A percentile compares a stretch with the other conserved stretches of the same genome.
These are phyloP conservation scores for Lepisosteus oculatus DNA, from an alignment of 2,113 vertebrate genomes.

Conservation along the genomic window DNA sequence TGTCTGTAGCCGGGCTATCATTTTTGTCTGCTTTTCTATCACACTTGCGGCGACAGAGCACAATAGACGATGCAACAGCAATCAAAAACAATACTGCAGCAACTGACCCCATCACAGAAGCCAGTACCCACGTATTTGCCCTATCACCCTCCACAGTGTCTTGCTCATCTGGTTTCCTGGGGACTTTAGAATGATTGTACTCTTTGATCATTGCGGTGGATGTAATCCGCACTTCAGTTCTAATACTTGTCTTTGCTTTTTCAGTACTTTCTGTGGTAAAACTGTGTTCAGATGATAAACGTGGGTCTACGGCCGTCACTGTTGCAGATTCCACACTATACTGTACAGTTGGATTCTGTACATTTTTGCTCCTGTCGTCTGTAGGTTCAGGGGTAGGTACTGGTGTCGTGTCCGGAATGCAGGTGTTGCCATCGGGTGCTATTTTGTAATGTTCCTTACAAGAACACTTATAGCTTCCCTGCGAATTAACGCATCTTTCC, in stretches of 20 bases:
- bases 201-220: background rate
- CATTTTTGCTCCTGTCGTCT: slow-evolving; percentile 18
- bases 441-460: slow-evolving; percentile 28
- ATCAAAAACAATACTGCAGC: slow-evolving; percentile 51
- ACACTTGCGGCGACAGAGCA: slow-evolving; percentile 46
- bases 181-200: too few species aligned
- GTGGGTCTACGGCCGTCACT: slow-evolving; percentile 2
- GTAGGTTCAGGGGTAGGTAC: background rate
- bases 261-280: too few species aligned
- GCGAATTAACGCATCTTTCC: slow-evolving; percentile 47
- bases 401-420: slow-evolving; percentile 7
- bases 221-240: background rate
- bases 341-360: slow-evolving; percentile 18
- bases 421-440: slow-evolving; percentile 30
- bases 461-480: slow-evolving; percentile 50
- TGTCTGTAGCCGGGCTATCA: slow-evolving; percentile 44
- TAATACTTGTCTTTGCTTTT: background rate
- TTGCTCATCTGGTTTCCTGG: background rate
- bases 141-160: slow-evolving; percentile 20
- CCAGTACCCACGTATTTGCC: slow-evolving; percentile 31
- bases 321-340: slow-evolving; percentile 24
- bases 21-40: slow-evolving; percentile 54
- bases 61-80: slow-evolving; percentile 41
- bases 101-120: slow-evolving; percentile 54
- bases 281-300: background rate